phyloP scores from a whole-genome alignment of 2,113 vertebrate genomes.

The Tetrao urogallus region DNA sequence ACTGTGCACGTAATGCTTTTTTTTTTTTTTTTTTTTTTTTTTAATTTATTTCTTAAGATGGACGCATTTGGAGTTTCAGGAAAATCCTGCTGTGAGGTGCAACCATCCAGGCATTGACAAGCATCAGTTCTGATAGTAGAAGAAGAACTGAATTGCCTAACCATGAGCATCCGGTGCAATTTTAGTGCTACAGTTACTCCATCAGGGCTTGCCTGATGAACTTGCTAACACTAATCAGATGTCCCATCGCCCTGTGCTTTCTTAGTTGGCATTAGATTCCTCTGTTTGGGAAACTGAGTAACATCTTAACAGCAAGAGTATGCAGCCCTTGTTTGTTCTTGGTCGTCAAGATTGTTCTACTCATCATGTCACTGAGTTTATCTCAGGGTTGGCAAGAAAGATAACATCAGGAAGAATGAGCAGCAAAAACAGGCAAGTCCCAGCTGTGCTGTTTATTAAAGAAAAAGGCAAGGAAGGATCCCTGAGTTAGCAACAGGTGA shows the following conservation, averaged over 20 bases:
- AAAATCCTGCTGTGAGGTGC: background rate
- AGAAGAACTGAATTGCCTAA: background rate
- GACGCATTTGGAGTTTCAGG: background rate
- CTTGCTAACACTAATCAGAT: background rate
- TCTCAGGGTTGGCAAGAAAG: background rate
- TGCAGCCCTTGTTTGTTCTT: background rate
- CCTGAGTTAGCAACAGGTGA: background rate
- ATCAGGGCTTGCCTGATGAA: background rate
- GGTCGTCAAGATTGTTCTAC: background rate
- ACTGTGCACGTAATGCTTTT: background rate
- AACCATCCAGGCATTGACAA: background rate
- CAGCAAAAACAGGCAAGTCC: background rate
- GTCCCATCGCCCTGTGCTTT: background rate
- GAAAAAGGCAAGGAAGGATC: background rate
- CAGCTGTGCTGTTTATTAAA: background rate
- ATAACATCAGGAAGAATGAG: background rate
- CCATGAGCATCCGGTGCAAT: background rate
- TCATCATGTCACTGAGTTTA: fast-evolving
- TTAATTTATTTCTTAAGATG: background rate
- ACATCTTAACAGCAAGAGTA: background rate
- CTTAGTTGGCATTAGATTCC: background rate
- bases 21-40: background rate
- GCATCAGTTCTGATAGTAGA: background rate
- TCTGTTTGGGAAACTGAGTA: background rate
- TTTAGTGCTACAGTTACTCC: background rate